These are phyloP conservation scores for Channa striata DNA, from an alignment of 2,797 vertebrate genomes.

Conservation along the genomic window DNA sequence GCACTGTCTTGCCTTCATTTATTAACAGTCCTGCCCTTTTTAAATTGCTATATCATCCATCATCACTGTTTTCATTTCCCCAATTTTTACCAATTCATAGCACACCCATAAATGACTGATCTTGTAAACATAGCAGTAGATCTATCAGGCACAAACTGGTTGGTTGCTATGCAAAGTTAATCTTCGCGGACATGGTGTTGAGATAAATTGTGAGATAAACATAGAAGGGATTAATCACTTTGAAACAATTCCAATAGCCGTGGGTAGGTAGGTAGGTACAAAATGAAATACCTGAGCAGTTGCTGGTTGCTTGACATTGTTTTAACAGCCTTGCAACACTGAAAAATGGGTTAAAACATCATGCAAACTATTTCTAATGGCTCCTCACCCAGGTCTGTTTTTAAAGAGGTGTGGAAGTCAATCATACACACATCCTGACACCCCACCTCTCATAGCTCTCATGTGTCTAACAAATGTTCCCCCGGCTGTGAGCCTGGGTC, in stretches of 20 bases:
- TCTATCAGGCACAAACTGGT: constrained; percentile 27
- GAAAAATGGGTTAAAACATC: constrained; percentile 14
- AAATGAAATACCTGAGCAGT: constrained; percentile 8
- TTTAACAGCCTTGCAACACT: constrained; percentile 26
- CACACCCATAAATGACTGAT: constrained; percentile 6
- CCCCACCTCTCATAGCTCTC: constrained; percentile 23
- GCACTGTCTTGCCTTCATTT: constrained; percentile 4
- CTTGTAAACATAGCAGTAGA: constrained; percentile 13
- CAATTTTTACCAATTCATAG: neutral
- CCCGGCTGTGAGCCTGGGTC: constrained; percentile 49
- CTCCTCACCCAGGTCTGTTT: constrained; percentile 3
- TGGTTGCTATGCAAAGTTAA: constrained; percentile 34
- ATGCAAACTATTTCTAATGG: constrained; percentile 11
- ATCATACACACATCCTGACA: constrained; percentile 29
- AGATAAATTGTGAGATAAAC: constrained; percentile 25
- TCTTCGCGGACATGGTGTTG: constrained; percentile 8
- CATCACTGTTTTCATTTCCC: constrained; percentile 23
- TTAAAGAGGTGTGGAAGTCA: constrained; percentile 22
- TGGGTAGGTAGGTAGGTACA: constrained; percentile 8
- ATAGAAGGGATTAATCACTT: constrained; percentile 23
- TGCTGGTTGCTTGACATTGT: constrained; percentile 17
- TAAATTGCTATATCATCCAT: constrained; percentile 16
- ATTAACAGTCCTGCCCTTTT: neutral
- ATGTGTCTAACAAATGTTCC: constrained; percentile 77
- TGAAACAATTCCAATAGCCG: constrained; percentile 27